Evolutionary conservation across 2,797 vertebrate species (phyloP), one percentile per base, ranked within the genome.

Genomic region (Dendrocincla tyrannina): DNA sequence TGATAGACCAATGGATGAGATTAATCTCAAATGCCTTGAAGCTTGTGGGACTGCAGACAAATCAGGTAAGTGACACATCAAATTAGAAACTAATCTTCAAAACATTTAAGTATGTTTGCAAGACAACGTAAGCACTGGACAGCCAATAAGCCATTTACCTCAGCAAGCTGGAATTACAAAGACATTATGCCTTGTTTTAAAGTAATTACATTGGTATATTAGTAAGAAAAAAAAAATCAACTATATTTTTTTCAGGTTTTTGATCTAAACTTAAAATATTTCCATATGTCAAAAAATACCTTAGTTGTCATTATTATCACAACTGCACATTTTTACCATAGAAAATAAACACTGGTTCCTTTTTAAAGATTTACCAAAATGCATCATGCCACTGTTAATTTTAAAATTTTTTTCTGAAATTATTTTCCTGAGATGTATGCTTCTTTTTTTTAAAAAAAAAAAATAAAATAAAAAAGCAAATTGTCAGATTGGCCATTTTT

Each of bases 121-220:
- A 75, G 68, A 66, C 68, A 93, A 56, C 0, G 2, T 86, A 93
- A 93, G 59, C 41, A 68, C 83, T 82, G 63, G 42, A 55, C 23
- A 69, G 53, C 70, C 50, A 77, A 77, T 94, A 97, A 96, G 89
- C 91, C 85, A 77, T 95, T 97, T 97, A 95, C 78, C 69, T 91
- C 55, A 81, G 77, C 83, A 93, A 83, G 37, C 27, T 91, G 79
- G 87, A 91, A 85, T 85, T 81, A 76, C 46, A 75, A 89, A 85
- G 70, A 90, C 52, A 89, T 93, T 91, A 81, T 39, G 50, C 33
- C 62, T 58, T 56, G 23, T 60, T 42, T 94, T 89, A 88, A 72
- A 74, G 64, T 53, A 95, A 85, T 91, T 93, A 74, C 35, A 5
- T 14, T 83, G 60, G 17, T 39, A 78, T 63, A 53, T 39, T 42